A percentile compares a stretch with the other conserved stretches of the same genome.
Evolutionary conservation across 2,797 vertebrate species (phyloP).

Genomic region (Mionectes olivaceus): DNA sequence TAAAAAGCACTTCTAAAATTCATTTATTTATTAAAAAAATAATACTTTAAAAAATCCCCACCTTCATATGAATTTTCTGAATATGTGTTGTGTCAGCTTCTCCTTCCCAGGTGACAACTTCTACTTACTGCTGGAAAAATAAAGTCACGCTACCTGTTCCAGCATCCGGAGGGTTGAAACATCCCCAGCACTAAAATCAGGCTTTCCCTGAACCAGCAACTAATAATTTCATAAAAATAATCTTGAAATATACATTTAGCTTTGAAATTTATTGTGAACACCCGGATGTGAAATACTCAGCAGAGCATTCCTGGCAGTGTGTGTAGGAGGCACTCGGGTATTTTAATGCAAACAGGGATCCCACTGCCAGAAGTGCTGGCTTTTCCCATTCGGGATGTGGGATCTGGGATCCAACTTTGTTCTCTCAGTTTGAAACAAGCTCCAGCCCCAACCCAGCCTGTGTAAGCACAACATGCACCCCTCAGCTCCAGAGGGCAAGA

Average conservation of each 20-base stretch:
- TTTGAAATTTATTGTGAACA: not conserved
- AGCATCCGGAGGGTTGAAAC: rapidly evolving
- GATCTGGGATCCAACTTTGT: not conserved
- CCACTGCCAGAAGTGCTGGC: not conserved
- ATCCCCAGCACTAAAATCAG: not conserved
- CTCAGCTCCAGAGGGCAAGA: not conserved
- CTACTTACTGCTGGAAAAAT: not conserved
- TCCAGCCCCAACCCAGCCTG: not conserved
- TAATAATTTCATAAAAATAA: not conserved
- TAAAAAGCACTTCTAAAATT: not conserved
- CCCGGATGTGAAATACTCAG: not conserved
- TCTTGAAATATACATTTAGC: not conserved
- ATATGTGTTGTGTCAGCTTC: not conserved
- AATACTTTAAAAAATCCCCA: not conserved
- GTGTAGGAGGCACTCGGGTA: too few relatives aligned
- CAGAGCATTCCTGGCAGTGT: rapidly evolving
- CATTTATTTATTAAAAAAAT: not conserved
- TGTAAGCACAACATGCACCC: rapidly evolving
- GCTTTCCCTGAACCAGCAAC: not conserved
- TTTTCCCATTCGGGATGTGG: not conserved
- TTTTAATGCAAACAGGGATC: not conserved
- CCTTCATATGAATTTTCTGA: not conserved
- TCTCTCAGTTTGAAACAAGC: not conserved
- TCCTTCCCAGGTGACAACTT: not conserved
- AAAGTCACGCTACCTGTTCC: not conserved